A percentile compares a stretch with the other conserved stretches of the same genome.
Conservation (phyloP, 30 jellyfish, hydroid and myxozoan genomes). For the Turritopsis rubra region DNA sequence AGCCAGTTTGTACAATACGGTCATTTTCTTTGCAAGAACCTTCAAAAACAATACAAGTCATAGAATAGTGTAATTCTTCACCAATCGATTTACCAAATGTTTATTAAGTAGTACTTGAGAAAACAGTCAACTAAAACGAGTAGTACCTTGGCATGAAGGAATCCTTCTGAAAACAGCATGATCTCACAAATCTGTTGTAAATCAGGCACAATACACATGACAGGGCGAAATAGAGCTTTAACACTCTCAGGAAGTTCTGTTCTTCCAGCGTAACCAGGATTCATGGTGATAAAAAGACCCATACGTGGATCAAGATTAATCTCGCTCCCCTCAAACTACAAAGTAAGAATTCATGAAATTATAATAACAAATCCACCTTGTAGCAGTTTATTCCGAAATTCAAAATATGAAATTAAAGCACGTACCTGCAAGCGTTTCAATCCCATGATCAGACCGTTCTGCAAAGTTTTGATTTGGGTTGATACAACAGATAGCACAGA, state of each 20-base stretch:
- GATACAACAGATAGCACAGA: conserved; percentile 97
- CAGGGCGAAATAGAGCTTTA: conserved; percentile 94
- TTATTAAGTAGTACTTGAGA: too few relatives aligned
- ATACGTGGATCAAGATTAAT: conserved; percentile 81
- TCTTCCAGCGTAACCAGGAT: conserved; percentile 99
- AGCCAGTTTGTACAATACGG: conserved; percentile 88
- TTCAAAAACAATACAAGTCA: conserved; percentile 7
- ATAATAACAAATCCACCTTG: too few relatives aligned
- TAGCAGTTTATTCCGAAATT: neutral
- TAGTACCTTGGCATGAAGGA: conserved; percentile 79
- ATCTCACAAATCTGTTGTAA: conserved; percentile 97
- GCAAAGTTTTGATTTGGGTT: conserved; percentile 93
- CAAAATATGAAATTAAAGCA: neutral
- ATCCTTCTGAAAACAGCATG: conserved; percentile 97
- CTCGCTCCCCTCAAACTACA: conserved; percentile 94
- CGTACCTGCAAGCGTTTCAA: conserved; percentile 88
- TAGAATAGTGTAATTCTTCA: neutral
- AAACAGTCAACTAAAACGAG: neutral
- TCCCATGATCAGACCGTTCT: conserved; percentile 74
- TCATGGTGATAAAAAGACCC: conserved; percentile 98
- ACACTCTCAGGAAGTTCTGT: conserved; percentile 98
- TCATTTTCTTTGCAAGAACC: conserved; percentile 97
- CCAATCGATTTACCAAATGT: too few relatives aligned
- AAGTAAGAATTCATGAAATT: neutral
- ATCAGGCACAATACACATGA: conserved; percentile 96